Evolutionary conservation across 2,113 vertebrate species (phyloP).

Genomic region (Mastomys coucha): DNA sequence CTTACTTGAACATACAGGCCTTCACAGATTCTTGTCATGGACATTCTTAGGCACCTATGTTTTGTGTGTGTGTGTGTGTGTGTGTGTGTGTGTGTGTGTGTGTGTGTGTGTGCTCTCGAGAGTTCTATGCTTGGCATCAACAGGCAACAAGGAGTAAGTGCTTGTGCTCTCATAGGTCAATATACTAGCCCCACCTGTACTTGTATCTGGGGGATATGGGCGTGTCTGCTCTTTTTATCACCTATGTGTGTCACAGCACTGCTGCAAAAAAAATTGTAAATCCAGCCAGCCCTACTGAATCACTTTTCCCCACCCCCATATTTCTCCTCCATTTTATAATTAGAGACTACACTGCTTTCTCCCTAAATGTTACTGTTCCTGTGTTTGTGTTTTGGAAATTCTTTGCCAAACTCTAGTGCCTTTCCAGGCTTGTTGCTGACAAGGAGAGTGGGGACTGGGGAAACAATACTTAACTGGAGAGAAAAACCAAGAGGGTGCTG

Average conservation of each 20-base stretch:
- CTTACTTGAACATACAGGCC: accelerated
- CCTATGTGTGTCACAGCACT: too few species aligned
- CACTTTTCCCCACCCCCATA: too few species aligned
- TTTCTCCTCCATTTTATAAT: background rate
- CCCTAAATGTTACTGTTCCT: background rate
- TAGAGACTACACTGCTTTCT: background rate
- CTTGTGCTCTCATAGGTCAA: accelerated
- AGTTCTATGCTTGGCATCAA: too few species aligned
- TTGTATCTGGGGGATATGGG: too few species aligned
- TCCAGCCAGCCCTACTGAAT: background rate
- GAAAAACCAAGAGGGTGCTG: background rate
- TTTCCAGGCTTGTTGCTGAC: background rate
- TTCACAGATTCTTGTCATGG: background rate
- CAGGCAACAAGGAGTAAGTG: background rate
- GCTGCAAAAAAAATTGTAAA: background rate
- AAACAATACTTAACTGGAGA: background rate
- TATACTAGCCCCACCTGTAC: accelerated
- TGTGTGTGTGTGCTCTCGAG: too few species aligned
- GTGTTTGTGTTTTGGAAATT: background rate
- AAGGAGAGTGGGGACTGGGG: accelerated
- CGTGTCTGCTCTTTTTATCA: background rate
- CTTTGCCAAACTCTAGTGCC: background rate
- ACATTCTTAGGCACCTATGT: accelerated
- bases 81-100: background rate
- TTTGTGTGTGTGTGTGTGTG: background rate